Base-by-base conservation (phyloP, 2,113 vertebrate species). In the Australoheros scitulus region DNA sequence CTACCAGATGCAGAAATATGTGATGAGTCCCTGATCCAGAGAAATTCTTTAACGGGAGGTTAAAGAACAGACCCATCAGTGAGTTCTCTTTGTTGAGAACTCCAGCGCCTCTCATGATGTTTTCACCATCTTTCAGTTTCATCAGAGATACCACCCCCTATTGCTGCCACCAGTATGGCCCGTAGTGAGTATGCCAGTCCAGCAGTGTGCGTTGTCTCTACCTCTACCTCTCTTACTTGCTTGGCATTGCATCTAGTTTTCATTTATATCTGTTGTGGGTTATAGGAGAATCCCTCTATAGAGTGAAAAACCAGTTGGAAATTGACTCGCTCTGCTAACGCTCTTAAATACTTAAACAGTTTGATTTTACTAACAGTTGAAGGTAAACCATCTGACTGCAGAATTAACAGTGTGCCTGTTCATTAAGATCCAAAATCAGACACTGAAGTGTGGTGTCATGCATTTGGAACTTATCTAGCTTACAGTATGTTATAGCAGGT, bases 81-180 rank as follows among this genome's bases (percentile, higher is more conserved):
- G 0, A 61, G n/a, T 11, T 34, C 14, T 61, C 75, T 32, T 9
- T 47, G 65, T n/a, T 52, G 76, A 63, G 65, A 77, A 74, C 36
- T 61, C 32, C 38, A 60, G 76, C 81, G 57, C 78, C 55, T 88
- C 93, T 95, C 85, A 95, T 81, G 79, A 70, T 95, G 83, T 95
- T 94, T 80, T 95, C 90, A 89, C 92, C 95, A 87, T 95, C 88
- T 95, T 95, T 86, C 95, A 96, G 96, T 93, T 88, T 89, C 95
- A 81, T 87, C 95, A 81, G 91, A 88, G 94, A 91, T 79, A 61
- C 89, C 94, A 68, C 82, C 94, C 86, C 80, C 93, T 92, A 89
- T 92, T 74, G 88, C 91, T 88, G 79, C 94, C 88, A 95, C 93
- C 94, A 93, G 52, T 89, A 61, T 92, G 84, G 86, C 89, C 79